Conservation (phyloP, 2,888 invertebrate genomes). For the Tetragonula carbonaria region DNA sequence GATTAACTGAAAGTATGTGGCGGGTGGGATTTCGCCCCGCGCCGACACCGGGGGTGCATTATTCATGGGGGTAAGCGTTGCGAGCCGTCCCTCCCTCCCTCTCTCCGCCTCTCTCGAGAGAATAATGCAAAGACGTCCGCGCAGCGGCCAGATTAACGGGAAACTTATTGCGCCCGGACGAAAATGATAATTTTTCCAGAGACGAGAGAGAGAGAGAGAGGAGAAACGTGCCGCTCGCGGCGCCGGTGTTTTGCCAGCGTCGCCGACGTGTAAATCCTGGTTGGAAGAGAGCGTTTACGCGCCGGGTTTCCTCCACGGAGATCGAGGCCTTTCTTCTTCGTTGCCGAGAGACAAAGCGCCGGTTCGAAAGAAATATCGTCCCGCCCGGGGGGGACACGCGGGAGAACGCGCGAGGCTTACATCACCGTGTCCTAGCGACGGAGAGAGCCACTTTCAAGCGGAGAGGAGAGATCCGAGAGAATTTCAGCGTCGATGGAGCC, state of each 20-base stretch:
- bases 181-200: conserved; percentile 45
- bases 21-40: conserved; percentile 62
- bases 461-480: background rate
- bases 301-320: background rate
- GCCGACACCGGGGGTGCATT: conserved; percentile 63
- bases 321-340: background rate
- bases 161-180: conserved; percentile 65
- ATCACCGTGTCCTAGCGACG: background rate
- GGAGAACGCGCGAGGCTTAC: background rate
- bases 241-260: conserved; percentile 6
- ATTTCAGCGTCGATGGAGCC: no score
- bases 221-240: background rate
- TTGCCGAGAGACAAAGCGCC: background rate
- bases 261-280: conserved; percentile 8
- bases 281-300: background rate
- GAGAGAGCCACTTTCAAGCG: background rate
- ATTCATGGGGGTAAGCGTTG: conserved; percentile 71
- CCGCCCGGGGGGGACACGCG: background rate
- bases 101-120: background rate
- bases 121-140: conserved; percentile 68
- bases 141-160: conserved; percentile 50
- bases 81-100: conserved; percentile 57
- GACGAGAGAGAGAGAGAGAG: no score
- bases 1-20: conserved; percentile 74
- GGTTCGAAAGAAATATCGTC: conserved; percentile 2